These are phyloP conservation scores for Megalops atlanticus DNA, from an alignment of 2,113 vertebrate genomes.

Conservation along the genomic window DNA sequence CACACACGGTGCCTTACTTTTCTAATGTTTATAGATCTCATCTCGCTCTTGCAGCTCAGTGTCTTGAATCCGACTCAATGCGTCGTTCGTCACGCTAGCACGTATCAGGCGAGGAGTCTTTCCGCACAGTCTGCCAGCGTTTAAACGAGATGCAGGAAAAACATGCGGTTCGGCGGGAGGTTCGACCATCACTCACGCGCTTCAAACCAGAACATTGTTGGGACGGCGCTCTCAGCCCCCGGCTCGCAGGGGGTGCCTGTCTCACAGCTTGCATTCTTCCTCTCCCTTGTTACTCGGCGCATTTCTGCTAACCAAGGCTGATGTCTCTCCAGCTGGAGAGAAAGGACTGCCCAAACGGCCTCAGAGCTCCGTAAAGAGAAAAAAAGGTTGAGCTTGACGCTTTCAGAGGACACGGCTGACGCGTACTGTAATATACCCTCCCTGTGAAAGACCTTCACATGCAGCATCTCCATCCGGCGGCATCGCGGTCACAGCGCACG, in stretches of 20 bases:
- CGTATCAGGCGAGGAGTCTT: conserved; percentile 18
- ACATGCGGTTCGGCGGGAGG: neutral
- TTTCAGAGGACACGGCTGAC: neutral
- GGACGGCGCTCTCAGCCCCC: neutral
- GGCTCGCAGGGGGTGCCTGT: neutral
- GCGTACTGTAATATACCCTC: neutral
- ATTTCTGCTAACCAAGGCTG: neutral
- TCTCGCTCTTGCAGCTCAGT: conserved; percentile 49
- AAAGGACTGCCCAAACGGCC: neutral
- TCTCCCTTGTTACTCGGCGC: neutral
- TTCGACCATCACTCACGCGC: neutral
- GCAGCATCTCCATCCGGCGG: neutral
- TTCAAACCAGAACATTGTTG: neutral
- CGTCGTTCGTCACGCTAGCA: conserved; percentile 39
- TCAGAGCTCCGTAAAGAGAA: neutral
- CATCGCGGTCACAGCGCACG: neutral
- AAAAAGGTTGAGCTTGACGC: neutral
- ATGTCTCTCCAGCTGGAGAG: neutral
- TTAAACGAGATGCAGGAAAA: too few species aligned
- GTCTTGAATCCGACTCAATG: conserved; percentile 47
- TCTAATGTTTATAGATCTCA: conserved; percentile 52
- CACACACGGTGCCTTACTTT: conserved; percentile 69
- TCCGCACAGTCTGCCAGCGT: neutral
- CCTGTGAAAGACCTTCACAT: neutral
- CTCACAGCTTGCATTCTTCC: neutral